Evolutionary conservation across 2,888 invertebrate species (phyloP).

Genomic region (Drosophila fulvimacula): DNA sequence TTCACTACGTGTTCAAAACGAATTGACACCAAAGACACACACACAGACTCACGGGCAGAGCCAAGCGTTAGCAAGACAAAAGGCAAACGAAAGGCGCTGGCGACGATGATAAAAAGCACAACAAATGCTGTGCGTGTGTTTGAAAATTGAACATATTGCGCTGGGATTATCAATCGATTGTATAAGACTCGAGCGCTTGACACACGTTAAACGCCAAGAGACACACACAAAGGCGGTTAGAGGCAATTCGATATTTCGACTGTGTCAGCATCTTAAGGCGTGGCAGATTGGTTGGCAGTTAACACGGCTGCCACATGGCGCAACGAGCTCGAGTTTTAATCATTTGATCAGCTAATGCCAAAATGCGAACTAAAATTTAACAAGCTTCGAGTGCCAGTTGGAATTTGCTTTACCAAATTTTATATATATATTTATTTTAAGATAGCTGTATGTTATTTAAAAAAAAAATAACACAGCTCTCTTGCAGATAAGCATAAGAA

Average conservation of each 20-base stretch:
- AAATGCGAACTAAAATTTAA: neutral
- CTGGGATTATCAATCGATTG: slow-evolving; percentile 59
- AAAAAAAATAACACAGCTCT: too few species aligned
- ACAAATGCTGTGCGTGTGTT: slow-evolving; percentile 27
- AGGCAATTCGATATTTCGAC: slow-evolving; percentile 21
- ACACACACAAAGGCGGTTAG: slow-evolving; percentile 22
- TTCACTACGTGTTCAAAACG: slow-evolving; percentile 45
- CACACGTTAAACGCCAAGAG: slow-evolving; percentile 35
- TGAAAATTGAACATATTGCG: slow-evolving; percentile 56
- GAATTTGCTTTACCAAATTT: neutral
- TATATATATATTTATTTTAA: neutral
- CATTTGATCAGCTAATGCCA: slow-evolving; percentile 1
- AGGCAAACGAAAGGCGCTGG: slow-evolving; percentile 16
- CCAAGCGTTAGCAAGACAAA: slow-evolving; percentile 13
- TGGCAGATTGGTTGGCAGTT: slow-evolving; percentile 5
- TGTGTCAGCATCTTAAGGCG: slow-evolving; percentile 8
- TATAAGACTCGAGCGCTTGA: slow-evolving; percentile 43
- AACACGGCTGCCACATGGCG: slow-evolving; percentile 2
- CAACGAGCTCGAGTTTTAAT: slow-evolving; percentile 2
- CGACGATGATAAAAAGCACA: slow-evolving; percentile 35
- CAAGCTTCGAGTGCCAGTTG: neutral
- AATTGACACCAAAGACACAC: slow-evolving; percentile 21
- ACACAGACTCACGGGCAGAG: slow-evolving; percentile 8
- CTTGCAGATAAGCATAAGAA: neutral
- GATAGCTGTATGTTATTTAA: too few species aligned